phyloP scores from a whole-genome alignment of 2,797 vertebrate species.

The Aphelocoma californica region DNA sequence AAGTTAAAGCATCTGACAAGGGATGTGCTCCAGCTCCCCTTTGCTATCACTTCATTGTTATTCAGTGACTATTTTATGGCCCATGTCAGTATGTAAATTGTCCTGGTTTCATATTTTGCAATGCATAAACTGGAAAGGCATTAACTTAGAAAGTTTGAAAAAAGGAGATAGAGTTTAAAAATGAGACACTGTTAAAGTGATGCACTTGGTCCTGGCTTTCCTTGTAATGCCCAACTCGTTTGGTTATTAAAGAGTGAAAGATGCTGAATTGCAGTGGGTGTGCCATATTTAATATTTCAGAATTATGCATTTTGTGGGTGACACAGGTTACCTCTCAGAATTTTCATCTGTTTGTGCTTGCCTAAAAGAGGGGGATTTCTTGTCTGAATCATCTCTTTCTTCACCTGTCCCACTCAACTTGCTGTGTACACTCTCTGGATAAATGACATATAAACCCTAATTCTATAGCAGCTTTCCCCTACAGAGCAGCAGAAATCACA shows the following conservation, averaged over 20 bases:
- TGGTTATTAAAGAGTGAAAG: neutral
- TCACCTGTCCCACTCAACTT: neutral
- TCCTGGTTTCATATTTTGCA: neutral
- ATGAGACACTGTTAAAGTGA: neutral
- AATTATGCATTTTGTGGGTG: rapidly evolving
- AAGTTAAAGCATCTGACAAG: neutral
- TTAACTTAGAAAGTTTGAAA: neutral
- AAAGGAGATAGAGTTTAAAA: neutral
- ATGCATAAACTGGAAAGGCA: neutral
- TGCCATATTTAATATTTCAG: neutral
- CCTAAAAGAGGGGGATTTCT: neutral
- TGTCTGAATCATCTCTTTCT: neutral
- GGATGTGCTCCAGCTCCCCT: neutral
- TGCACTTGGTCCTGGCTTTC: neutral
- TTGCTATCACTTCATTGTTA: neutral
- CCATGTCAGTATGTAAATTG: neutral
- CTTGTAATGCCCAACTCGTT: neutral
- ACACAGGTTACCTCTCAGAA: neutral
- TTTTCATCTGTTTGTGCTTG: neutral
- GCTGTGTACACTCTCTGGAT: neutral
- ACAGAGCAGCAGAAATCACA: neutral
- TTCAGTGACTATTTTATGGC: neutral
- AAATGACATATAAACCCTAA: neutral
- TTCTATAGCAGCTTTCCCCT: neutral
- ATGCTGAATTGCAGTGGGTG: neutral